phyloP scores from a whole-genome alignment of 37 sponge, comb jelly and placozoan species.

The Aplysina aerophoba region DNA sequence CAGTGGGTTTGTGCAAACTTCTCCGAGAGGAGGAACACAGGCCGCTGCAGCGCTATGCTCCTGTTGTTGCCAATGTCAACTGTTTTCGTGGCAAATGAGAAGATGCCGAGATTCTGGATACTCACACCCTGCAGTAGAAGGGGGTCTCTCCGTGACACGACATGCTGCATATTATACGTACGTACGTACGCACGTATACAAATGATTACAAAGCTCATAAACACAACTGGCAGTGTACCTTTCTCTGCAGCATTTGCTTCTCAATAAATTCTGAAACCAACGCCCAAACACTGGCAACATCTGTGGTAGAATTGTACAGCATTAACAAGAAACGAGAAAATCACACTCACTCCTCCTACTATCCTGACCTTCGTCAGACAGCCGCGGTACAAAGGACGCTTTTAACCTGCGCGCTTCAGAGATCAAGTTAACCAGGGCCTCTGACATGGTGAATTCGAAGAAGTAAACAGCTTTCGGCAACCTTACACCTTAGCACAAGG shows the following conservation, averaged over 20 bases:
- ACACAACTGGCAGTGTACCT: conserved; percentile 38
- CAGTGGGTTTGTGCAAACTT: conserved; percentile 79
- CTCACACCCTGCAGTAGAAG: conserved; percentile 67
- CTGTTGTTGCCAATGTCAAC: conserved; percentile 75
- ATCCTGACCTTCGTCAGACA: conserved; percentile 67
- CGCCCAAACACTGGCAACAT: conserved; percentile 68
- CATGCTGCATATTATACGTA: background rate
- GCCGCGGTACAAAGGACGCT: conserved; percentile 42
- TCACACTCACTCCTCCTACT: background rate
- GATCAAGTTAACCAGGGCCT: conserved; percentile 44
- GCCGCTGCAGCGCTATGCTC: conserved; percentile 68
- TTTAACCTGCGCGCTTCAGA: conserved; percentile 53
- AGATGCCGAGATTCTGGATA: conserved; percentile 75
- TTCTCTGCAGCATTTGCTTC: conserved; percentile 62
- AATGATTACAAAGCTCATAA: background rate
- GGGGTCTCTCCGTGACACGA: background rate
- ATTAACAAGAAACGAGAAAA: background rate
- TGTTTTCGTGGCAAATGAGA: conserved; percentile 77
- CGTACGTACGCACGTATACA: conserved; percentile 30
- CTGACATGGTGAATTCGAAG: conserved; percentile 40
- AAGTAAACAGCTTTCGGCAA: background rate
- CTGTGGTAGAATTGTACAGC: background rate
- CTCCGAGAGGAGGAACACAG: conserved; percentile 87
- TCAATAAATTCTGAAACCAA: conserved; percentile 61
- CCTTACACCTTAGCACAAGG: background rate